Base-by-base conservation (phyloP, 2,888 invertebrate genomes). In the Heliconius ismenius region DNA sequence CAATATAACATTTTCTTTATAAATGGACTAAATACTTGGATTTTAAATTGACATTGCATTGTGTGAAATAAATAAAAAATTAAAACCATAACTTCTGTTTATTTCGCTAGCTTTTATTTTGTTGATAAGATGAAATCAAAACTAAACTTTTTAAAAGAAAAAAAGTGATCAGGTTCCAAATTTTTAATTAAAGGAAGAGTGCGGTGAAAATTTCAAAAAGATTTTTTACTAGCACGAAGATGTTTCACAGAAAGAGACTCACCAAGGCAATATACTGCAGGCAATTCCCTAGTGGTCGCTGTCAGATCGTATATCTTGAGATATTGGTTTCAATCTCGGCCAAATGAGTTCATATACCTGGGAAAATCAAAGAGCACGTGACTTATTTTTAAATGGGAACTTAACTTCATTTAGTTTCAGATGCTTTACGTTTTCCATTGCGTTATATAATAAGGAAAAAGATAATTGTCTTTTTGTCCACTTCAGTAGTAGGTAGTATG, bases 261-360 rank as follows among this genome's bases (percentile, higher is more conserved):
- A 36, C 63, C 69, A 69, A 70, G 63, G 63, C 63, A 75, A 75
- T 75, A 70, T 75, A 75, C 54, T 75, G 69, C 54, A 70, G 69
- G 74, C 67, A 78, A 78, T 76, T 73, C 74, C 74, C 76, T 28
- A 72, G 76, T 70, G 78, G 76, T 73, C 67, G 28, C 74, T 49
- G 76, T 76, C 67, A 67, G 54, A 43, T 76, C 78, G 74, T 78
- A 72, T 78, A 76, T 78, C 74, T 74, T 74, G 58, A 67, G 76
- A 74, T 78, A 74, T 78, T 76, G 78, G 76, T 73, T 76, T 74
- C 78, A 76, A 76, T 76, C 76, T 76, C 65, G 74, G 74, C 28
- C 76, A 74, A 72, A 70, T 70, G 74, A 76, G 72, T 68, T 72
- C 67, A 76, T 76, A 60, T 72, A 72, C 67, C 67, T 67, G 58